Base-by-base conservation (phyloP, 2,888 invertebrate species). In the Noctua pronuba region DNA sequence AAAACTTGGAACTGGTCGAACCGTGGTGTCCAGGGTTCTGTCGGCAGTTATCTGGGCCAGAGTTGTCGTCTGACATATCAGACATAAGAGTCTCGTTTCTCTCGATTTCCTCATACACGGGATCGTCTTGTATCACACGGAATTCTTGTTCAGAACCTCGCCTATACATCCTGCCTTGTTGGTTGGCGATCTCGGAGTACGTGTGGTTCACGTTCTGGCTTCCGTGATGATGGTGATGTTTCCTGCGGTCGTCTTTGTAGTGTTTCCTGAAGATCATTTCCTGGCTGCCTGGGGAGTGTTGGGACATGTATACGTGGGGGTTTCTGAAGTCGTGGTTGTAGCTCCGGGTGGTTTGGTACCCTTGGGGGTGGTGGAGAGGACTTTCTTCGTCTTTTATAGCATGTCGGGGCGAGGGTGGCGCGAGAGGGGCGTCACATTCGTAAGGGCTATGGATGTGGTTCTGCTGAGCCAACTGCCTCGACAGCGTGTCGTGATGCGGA, bases 51-150 rank as follows among this genome's bases (percentile, higher is more conserved):
- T 98, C 98, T 24, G 96, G 96, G 0, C 96, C 97, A 24, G 96
- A 97, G 72, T 97, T 97, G 74, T 98, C 98, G 91, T 98, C 98
- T 65, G 98, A 98, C 97, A 98, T 97, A 90, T 98, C 98, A 0
- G 98, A 98, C 90, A 98, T 98, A 70, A 98, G 97, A 6, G 98
- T 97, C 90, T 98, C 98, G 88, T 97, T 97, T 13, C 98, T 96
- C 89, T 98, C 98, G 76, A 98, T 98, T 91, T 98, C 98, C 92
- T 98, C 98, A 92, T 98, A 98, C 4, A 98, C 98, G 0, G 98
- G 98, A 90, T 98, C 98, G 88, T 98, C 98, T 90, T 97, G 97
- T 77, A 97, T 97, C 71, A 97, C 97, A 62, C 97, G 94, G 74
- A 97, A 97, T 79, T 97, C 97, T 65, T 97, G 97, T 28, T 97